Evolutionary conservation across 2,888 invertebrate species (phyloP).

Genomic region (Chironomus riparius): DNA sequence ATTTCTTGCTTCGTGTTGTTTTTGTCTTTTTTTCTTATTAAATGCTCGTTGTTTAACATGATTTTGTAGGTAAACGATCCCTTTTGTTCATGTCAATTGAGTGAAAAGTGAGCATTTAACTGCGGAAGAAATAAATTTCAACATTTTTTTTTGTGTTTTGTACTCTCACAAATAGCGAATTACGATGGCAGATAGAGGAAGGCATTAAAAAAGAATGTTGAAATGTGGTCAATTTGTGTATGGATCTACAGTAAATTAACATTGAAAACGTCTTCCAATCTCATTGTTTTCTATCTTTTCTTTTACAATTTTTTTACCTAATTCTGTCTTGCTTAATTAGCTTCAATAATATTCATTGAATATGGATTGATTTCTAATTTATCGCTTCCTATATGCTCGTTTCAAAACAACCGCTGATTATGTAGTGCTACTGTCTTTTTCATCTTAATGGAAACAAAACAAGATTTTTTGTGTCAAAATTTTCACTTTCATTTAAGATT

Average conservation of each 20-base stretch:
- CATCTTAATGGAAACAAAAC: too few species aligned
- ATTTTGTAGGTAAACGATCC: neutral
- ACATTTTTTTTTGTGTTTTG: neutral
- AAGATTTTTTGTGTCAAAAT: too few species aligned
- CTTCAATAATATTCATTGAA: neutral
- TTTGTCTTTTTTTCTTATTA: neutral
- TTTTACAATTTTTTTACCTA: neutral
- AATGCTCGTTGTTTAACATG: too few species aligned
- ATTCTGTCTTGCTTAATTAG: neutral
- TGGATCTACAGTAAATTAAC: neutral
- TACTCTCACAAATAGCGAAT: neutral
- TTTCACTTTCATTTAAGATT: too few species aligned
- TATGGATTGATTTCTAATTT: neutral
- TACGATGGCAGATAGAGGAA: neutral
- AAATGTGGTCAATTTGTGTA: conserved; percentile 19
- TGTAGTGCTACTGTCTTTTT: too few species aligned
- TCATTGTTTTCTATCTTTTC: neutral
- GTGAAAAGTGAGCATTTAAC: neutral
- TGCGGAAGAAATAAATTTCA: conserved; percentile 12
- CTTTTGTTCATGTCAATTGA: conserved; percentile 1
- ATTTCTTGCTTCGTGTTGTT: neutral
- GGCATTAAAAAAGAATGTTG: neutral
- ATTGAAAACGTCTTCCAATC: neutral
- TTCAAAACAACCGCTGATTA: neutral
- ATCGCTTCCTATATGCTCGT: neutral